Evolutionary conservation across 2,888 invertebrate genomes (phyloP).

Genomic region (Lasiommata megera): DNA sequence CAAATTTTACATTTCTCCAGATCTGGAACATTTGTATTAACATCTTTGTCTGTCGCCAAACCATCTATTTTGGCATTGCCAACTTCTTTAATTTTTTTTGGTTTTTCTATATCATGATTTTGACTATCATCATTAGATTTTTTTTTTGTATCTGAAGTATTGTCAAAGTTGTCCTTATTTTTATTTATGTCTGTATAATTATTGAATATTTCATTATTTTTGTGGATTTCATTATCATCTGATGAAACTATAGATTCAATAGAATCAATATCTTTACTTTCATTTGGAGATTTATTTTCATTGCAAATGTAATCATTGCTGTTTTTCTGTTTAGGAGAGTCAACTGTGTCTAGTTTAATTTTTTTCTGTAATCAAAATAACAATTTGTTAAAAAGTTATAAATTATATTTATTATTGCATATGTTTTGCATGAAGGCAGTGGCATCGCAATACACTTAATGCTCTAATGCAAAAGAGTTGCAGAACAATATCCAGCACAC

Average conservation of each 20-base stretch:
- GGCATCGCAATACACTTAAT: too few species aligned
- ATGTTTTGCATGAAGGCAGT: too few species aligned
- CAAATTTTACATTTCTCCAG: conserved; percentile 69
- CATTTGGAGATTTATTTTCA: conserved; percentile 18
- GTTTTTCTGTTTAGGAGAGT: conserved; percentile 13
- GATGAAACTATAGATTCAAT: conserved; percentile 4
- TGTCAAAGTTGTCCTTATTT: neutral
- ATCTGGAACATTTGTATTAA: conserved; percentile 34
- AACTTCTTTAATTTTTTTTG: conserved; percentile 23
- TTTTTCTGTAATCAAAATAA: conserved; percentile 51
- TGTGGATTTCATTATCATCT: conserved; percentile 18
- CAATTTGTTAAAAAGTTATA: too few species aligned
- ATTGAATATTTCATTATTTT: conserved; percentile 20
- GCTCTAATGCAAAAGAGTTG: too few species aligned
- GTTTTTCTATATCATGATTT: too few species aligned
- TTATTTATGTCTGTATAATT: conserved; percentile 19
- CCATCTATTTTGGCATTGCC: neutral
- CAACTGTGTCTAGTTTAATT: conserved; percentile 38
- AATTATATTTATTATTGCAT: too few species aligned
- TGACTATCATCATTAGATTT: conserved; percentile 1
- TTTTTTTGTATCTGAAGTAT: neutral
- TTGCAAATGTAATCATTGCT: conserved; percentile 2
- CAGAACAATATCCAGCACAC: too few species aligned
- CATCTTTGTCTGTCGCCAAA: neutral
- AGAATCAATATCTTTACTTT: neutral